Base-by-base conservation (phyloP, 30 jellyfish, hydroid and myxozoan species). In the Rhopilema esculentum region DNA sequence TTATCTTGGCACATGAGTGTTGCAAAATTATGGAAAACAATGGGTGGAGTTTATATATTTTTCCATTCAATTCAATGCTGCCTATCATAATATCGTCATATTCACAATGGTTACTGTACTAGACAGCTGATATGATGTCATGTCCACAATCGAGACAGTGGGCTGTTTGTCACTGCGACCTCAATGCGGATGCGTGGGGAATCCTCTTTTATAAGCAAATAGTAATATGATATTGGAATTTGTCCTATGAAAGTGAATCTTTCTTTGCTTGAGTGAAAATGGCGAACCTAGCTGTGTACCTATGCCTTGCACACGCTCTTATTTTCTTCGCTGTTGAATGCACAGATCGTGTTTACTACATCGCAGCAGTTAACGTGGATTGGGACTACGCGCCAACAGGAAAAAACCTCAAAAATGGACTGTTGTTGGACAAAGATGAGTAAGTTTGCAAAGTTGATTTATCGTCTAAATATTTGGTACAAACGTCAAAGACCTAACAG, bases 311-410 rank as follows among this genome's bases (percentile, higher is more conserved):
- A 27, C 24, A 50, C n/a, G 48, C 65, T 15, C 16, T 61, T 0
- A 22, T 25, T 29, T 26, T 87, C 26, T 90, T 75, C 64, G 81
- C 17, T 25, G 50, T 64, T 69, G 80, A 21, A 20, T 48, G 80
- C 29, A 70, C 49, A 30, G 67, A 87, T 18, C 63, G 95, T 0
- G 82, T 87, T 9, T 77, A 87, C 69, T 87, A 66, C 83, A 87
- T 87, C 8, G 95, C 87, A 9, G 90, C 95, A 0, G 82, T 87
- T 21, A 86, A 87, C 71, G 86, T 79, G 19, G 72, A 77, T 8
- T 87, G 95, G 95, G 95, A 87, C 63, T 87, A 87, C 82, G 95
- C 90, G 0, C 95, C 95, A 1, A 49, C 87, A 0, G 95, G 90
- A 17, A 16, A 28, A 23, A 77, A 87, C 50, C 73, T 73, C 30